phyloP scores from a whole-genome alignment of 37 sponge, comb jelly and placozoan genomes.

The Beroe forskalii region DNA sequence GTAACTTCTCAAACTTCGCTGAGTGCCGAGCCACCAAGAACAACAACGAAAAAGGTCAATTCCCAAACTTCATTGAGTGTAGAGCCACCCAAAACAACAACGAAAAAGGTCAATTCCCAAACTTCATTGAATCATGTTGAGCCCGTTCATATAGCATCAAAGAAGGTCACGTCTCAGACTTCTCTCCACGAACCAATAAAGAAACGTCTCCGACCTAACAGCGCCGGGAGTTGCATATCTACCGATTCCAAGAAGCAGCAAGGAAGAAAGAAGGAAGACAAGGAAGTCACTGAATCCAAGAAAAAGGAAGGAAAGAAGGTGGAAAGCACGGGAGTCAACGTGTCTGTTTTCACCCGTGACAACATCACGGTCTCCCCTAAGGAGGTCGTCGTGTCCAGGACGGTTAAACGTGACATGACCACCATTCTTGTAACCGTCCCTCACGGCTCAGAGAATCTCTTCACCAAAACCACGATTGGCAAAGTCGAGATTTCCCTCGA shows the following conservation, averaged over 20 bases:
- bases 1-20: neutral
- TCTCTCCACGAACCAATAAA: neutral
- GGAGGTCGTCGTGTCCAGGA: neutral
- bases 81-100: neutral
- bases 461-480: conserved; percentile 10
- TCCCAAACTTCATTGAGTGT: neutral
- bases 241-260: neutral
- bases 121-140: too few species aligned
- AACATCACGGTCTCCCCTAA: conserved; percentile 25
- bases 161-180: neutral
- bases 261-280: neutral
- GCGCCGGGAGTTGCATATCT: neutral
- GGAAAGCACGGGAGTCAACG: conserved; percentile 3
- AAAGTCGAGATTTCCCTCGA: conserved; percentile 49
- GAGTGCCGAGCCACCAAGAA: too few species aligned
- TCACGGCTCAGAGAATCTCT: neutral
- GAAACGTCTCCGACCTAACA: neutral
- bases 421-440: conserved; percentile 44
- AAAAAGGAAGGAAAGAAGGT: neutral
- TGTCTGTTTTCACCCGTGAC: conserved; percentile 32
- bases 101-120: too few species aligned
- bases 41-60: neutral
- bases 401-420: neutral
- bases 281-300: neutral
- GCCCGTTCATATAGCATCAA: neutral